A percentile compares a stretch with the other conserved stretches of the same genome.
phyloP scores from a whole-genome alignment of 2,797 vertebrate genomes.

The Hydrophis major region DNA sequence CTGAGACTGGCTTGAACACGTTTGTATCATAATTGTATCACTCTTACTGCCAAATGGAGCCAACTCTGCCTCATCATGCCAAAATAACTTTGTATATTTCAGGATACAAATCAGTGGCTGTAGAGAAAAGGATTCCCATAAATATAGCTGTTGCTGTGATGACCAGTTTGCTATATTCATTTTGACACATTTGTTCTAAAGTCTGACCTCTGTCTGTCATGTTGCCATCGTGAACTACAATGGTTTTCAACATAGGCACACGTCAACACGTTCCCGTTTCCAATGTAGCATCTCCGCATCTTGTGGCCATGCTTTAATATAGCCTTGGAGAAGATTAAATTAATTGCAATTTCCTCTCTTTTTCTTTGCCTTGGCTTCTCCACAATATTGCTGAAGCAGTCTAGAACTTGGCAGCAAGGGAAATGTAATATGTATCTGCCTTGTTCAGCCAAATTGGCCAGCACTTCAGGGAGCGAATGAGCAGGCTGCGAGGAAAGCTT shows the following conservation, averaged over 20 bases:
- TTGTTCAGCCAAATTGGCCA: constrained; percentile 32
- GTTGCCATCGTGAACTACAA: constrained; percentile 18
- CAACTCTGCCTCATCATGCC: not conserved
- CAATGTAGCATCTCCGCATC: constrained; percentile 34
- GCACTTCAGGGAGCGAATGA: constrained; percentile 42
- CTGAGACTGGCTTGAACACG: not conserved
- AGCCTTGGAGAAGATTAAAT: constrained; percentile 72
- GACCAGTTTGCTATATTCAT: not conserved
- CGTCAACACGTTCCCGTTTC: constrained; percentile 16
- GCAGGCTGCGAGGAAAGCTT: constrained; percentile 32
- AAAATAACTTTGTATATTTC: not conserved
- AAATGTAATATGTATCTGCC: constrained; percentile 46
- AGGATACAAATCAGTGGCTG: not conserved
- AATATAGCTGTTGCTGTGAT: not conserved
- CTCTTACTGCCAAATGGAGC: not conserved
- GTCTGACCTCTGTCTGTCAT: not conserved
- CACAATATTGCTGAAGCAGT: constrained; percentile 46
- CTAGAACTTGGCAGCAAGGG: constrained; percentile 57
- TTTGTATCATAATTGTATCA: not conserved
- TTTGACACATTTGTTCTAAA: not conserved
- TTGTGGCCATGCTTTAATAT: constrained; percentile 55
- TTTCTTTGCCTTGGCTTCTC: constrained; percentile 69
- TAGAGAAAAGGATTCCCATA: not conserved
- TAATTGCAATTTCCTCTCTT: constrained; percentile 68
- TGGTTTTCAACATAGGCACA: constrained; percentile 27